Evolutionary conservation across 2,113 vertebrate species (phyloP).

Genomic region (Seriola aureovittata): DNA sequence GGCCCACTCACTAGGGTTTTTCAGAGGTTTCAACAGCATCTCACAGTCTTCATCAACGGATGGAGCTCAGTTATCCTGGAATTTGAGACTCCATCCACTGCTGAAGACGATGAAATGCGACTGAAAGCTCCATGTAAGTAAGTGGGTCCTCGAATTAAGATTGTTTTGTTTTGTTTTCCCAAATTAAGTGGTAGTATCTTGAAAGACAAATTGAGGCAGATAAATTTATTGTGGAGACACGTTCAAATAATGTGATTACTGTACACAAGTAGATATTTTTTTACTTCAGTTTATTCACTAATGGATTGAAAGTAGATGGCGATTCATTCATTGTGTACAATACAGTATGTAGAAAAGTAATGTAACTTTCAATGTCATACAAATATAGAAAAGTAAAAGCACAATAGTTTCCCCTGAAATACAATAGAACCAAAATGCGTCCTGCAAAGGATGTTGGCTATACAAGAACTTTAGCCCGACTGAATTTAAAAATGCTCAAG

Average conservation of each 20-base stretch:
- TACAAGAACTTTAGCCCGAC: not conserved
- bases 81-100: not conserved
- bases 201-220: not conserved
- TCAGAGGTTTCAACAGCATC: not conserved
- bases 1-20: not conserved
- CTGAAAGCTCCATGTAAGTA: not conserved
- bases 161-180: not conserved
- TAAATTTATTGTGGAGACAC: no score
- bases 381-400: no score
- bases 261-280: no score
- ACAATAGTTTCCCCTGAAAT: not conserved
- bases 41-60: not conserved
- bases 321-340: no score
- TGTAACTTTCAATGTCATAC: no score
- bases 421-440: not conserved
- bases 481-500: not conserved
- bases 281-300: no score
- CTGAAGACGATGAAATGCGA: not conserved
- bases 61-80: not conserved
- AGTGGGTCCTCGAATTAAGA: not conserved
- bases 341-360: no score
- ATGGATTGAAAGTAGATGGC: no score
- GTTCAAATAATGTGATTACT: no score
- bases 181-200: no score
- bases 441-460: not conserved